Base-by-base conservation (phyloP, 2,888 invertebrate genomes). In the Acronicta psi region DNA sequence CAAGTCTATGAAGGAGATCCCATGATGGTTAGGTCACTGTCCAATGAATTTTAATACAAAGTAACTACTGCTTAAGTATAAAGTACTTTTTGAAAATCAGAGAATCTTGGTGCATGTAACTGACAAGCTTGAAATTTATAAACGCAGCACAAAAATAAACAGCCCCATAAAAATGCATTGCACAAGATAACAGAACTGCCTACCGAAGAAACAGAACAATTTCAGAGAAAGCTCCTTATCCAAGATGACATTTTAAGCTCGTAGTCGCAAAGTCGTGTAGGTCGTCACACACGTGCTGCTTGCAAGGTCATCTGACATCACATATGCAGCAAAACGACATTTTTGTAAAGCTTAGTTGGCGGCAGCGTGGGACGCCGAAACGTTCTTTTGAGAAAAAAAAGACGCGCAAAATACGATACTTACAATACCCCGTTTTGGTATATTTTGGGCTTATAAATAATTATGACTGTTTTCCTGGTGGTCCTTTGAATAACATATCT, bases 261-360 rank as follows among this genome's bases (percentile, higher is more conserved):
- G 44, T 56, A 73, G 57, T 65, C 47, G 65, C 66, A 72, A 68
- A 73, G 57, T 63, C 47, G 69, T 68, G 75, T 77, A 66, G 73
- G 73, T 75, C 55, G 61, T 47, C 44, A n/a, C 55, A 52, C 67
- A 68, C 72, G 70, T 72, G 73, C 55, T 60, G 59, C 49, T 54
- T 63, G 69, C 79, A 79, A 79, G 79, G 79, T 79, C 79, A 63
- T 38, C 45, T 80, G 80, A 78, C 75, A 76, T 82, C 78, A 80
- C 70, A 74, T 58, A 63, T 80, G 82, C 82, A 80, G 76, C 75
- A 72, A 59, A 73, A 74, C 77, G 71, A 80, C 75, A 79, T 79
- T 79, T 81, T 76, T 77, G 70, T 69, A 40, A 37, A 62, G 41
- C 69, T 59, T 44, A 55, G 63, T 58, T 73, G 72, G 82, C 78